A percentile compares a stretch with the other conserved stretches of the same genome.
These are phyloP conservation scores for Rhinoderma darwinii DNA, from an alignment of 2,113 vertebrate genomes.

Conservation along the genomic window DNA sequence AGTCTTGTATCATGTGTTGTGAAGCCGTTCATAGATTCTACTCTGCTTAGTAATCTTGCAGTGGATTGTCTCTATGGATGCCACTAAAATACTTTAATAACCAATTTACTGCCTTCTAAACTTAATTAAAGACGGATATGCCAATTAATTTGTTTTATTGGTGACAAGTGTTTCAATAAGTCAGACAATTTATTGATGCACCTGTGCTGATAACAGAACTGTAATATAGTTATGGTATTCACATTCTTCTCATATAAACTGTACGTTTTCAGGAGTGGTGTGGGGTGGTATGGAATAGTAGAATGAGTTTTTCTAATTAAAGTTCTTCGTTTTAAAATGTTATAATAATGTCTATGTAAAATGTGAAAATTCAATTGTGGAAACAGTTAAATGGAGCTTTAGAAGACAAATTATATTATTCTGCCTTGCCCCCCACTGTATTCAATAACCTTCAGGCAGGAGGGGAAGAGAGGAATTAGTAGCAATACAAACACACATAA, in stretches of 20 bases:
- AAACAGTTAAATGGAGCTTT: constrained; percentile 43
- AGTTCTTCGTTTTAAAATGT: constrained; percentile 6
- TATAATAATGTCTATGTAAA: constrained; percentile 21
- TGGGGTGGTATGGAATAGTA: neutral
- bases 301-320: neutral
- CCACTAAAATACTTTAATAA: constrained; percentile 22
- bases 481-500: constrained; percentile 50
- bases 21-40: neutral
- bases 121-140: constrained; percentile 22
- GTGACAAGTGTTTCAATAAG: constrained; percentile 21
- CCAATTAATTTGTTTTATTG: constrained; percentile 37
- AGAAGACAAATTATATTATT: constrained; percentile 38
- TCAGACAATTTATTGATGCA: constrained; percentile 2
- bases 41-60: neutral
- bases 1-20: neutral
- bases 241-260: neutral
- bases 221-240: neutral
- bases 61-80: neutral
- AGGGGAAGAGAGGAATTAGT: constrained; percentile 25
- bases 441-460: constrained; percentile 49
- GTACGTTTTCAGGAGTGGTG: neutral
- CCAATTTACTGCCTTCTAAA: constrained; percentile 37
- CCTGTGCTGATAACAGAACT: neutral
- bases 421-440: constrained; percentile 30
- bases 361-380: neutral